Percentiles rank a stretch among this genome's conserved stretches.
These are phyloP conservation scores for Holothuria scabra DNA, from an alignment of 53 echinoderm and acorn worm species.

Conservation along the genomic window DNA sequence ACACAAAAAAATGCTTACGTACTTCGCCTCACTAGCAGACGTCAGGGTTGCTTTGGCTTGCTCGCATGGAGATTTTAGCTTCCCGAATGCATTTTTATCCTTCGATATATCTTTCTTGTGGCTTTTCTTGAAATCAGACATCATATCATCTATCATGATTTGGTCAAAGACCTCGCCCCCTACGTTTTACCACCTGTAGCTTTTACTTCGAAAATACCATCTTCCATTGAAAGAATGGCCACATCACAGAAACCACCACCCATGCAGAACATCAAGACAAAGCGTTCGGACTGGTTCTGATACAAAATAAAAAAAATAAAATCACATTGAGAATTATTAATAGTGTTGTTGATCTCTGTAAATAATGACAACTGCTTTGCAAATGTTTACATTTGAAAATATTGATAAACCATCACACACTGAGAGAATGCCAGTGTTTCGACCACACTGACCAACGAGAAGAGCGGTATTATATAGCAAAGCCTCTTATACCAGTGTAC, in stretches of 20 bases:
- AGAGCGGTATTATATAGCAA: too few relatives aligned
- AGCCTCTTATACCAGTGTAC: too few relatives aligned
- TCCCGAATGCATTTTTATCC: slow-evolving; percentile 81
- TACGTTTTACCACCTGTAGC: slow-evolving; percentile 86
- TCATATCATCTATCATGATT: slow-evolving; percentile 82
- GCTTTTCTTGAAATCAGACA: slow-evolving; percentile 83
- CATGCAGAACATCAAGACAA: slow-evolving; percentile 88
- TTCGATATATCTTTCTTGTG: slow-evolving; percentile 89
- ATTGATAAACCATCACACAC: too few relatives aligned
- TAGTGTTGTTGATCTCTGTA: too few relatives aligned
- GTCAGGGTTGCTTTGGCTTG: slow-evolving; percentile 89
- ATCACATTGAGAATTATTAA: too few relatives aligned
- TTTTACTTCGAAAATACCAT: slow-evolving; percentile 96
- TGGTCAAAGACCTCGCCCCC: slow-evolving; percentile 95
- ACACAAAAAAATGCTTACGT: too few relatives aligned
- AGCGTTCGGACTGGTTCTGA: slow-evolving; percentile 81
- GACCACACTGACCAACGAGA: too few relatives aligned
- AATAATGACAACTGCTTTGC: too few relatives aligned
- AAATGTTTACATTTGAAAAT: too few relatives aligned
- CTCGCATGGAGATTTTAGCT: slow-evolving; percentile 83
- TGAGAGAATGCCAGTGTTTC: too few relatives aligned
- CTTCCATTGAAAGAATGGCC: slow-evolving; percentile 86
- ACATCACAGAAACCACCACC: slow-evolving; percentile 96
- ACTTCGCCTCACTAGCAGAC: slow-evolving; percentile 68
- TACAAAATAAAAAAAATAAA: background rate